Evolutionary conservation across 2,113 vertebrate species (phyloP).

Genomic region (Glaucidium brasilianum): DNA sequence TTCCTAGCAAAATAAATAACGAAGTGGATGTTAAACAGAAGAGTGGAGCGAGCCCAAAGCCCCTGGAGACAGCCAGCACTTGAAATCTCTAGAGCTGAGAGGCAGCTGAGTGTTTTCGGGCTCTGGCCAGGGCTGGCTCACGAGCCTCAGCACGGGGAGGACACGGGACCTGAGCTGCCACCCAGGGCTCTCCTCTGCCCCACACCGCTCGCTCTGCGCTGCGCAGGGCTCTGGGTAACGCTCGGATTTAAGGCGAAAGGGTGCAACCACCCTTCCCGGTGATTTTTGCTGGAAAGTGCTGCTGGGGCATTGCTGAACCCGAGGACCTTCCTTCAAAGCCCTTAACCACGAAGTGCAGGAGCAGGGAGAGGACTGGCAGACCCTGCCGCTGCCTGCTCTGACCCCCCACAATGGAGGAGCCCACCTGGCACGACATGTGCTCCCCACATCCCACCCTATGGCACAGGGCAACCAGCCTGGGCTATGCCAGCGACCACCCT

Average conservation of each 20-base stretch:
- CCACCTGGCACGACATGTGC: neutral
- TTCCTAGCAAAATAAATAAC: constrained; percentile 3
- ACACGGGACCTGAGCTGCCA: neutral
- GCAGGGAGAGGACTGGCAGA: neutral
- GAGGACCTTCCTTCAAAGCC: neutral
- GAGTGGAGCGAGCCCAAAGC: neutral
- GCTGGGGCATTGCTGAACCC: neutral
- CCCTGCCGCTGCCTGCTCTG: neutral
- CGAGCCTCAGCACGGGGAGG: neutral
- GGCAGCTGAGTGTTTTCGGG: neutral
- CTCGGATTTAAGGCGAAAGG: neutral
- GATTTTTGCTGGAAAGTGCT: neutral
- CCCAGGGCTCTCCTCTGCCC: neutral
- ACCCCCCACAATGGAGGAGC: neutral
- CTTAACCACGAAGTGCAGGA: neutral
- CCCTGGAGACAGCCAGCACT: neutral
- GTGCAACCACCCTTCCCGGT: rapidly evolving
- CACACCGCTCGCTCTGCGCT: neutral
- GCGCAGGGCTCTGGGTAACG: rapidly evolving
- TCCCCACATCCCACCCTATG: neutral
- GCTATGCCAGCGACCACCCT: neutral
- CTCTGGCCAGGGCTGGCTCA: neutral
- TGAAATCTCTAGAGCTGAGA: neutral
- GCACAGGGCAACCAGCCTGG: neutral
- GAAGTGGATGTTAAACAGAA: neutral